Conservation (phyloP, 2,113 vertebrate genomes). For the Cottus gobio region DNA sequence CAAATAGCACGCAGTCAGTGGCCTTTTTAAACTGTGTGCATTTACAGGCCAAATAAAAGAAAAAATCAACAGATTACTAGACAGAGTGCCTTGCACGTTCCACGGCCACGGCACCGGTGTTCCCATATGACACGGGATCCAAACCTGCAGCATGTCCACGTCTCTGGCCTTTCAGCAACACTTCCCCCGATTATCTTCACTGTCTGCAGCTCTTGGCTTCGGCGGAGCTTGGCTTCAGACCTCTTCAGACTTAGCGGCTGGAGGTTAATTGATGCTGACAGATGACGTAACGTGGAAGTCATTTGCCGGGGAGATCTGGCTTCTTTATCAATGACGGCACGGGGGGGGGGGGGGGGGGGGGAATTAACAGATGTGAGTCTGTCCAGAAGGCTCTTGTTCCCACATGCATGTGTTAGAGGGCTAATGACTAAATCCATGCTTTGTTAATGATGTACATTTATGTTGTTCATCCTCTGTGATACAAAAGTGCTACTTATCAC, state of each 20-base stretch:
- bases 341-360: conserved; percentile 15
- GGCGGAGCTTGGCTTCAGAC: conserved; percentile 31
- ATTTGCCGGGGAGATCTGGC: conserved; percentile 50
- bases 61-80: neutral
- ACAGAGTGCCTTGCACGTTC: neutral
- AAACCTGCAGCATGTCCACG: neutral
- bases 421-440: conserved; percentile 13
- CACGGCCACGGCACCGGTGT: conserved; percentile 7
- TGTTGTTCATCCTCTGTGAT: neutral
- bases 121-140: neutral
- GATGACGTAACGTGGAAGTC: conserved; percentile 65
- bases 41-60: neutral
- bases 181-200: conserved; percentile 31
- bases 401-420: conserved; percentile 3
- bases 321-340: conserved; percentile 63
- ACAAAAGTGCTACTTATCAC: neutral
- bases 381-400: conserved; percentile 43
- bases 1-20: neutral
- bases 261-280: conserved; percentile 69
- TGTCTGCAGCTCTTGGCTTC: conserved; percentile 40
- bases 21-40: neutral
- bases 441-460: neutral
- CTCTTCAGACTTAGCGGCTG: conserved; percentile 33
- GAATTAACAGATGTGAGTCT: conserved; percentile 49
- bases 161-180: conserved; percentile 29